These are phyloP conservation scores for Plecotus auritus DNA, from an alignment of 2,113 vertebrate species.

Conservation along the genomic window DNA sequence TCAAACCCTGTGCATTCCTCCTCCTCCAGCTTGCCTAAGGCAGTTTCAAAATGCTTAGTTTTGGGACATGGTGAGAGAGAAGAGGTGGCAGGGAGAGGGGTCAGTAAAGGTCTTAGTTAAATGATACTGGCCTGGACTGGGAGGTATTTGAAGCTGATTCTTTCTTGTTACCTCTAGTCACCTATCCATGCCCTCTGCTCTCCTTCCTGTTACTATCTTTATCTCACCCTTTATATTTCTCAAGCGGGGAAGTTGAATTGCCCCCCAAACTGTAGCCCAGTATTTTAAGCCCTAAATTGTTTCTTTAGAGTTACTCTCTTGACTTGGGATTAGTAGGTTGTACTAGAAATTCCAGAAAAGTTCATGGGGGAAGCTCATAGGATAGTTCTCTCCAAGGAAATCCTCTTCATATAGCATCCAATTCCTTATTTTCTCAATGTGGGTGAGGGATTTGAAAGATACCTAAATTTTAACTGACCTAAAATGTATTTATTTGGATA, in stretches of 20 bases:
- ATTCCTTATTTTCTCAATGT: neutral
- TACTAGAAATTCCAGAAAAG: neutral
- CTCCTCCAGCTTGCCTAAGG: neutral
- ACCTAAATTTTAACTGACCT: neutral
- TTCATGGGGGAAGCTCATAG: neutral
- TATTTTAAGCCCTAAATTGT: neutral
- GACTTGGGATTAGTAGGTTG: neutral
- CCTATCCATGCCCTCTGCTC: fast-evolving
- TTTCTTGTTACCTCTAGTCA: neutral
- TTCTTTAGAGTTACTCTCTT: neutral
- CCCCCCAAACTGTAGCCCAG: fast-evolving
- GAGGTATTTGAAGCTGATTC: neutral
- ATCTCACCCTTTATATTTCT: neutral
- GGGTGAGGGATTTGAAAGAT: neutral
- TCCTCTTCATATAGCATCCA: neutral
- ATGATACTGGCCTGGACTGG: neutral
- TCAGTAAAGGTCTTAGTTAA: neutral
- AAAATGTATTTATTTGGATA: neutral
- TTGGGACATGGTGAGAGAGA: neutral
- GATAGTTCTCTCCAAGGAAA: neutral
- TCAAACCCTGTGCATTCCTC: neutral
- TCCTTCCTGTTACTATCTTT: neutral
- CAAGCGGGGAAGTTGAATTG: neutral
- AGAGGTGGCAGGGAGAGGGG: neutral
- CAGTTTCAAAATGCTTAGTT: neutral